These are phyloP conservation scores for Otus sunia DNA, from an alignment of 2,113 vertebrate species.

Conservation along the genomic window DNA sequence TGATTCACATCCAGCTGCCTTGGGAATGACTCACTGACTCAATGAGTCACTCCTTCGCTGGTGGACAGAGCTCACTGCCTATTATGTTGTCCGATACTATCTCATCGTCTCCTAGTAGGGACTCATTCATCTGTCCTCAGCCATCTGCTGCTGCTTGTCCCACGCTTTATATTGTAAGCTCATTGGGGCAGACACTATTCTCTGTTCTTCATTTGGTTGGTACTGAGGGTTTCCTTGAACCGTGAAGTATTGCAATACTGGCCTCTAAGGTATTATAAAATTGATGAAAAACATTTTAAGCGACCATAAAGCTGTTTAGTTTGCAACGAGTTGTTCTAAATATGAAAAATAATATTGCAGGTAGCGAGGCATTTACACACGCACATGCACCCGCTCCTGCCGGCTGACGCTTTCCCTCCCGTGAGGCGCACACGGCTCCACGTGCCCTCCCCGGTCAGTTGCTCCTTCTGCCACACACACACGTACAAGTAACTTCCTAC, in stretches of 20 bases:
- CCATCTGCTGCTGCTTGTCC: constrained; percentile 33
- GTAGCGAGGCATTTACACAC: not conserved
- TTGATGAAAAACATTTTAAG: not conserved
- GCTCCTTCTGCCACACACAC: not conserved
- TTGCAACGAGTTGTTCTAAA: not conserved
- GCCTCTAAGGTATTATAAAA: no score
- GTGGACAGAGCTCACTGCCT: constrained; percentile 18
- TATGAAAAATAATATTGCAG: no score
- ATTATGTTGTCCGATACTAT: not conserved
- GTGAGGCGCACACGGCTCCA: fast-evolving
- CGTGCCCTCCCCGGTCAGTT: not conserved
- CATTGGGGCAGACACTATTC: not conserved
- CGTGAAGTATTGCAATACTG: not conserved
- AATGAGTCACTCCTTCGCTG: constrained; percentile 17
- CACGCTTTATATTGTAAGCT: not conserved
- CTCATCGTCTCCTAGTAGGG: constrained; percentile 22
- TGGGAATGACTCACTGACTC: constrained; percentile 23
- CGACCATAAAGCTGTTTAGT: not conserved
- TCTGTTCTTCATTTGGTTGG: not conserved
- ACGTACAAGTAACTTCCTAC: not conserved
- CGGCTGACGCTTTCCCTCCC: not conserved
- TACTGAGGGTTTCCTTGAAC: not conserved
- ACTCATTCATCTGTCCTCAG: not conserved
- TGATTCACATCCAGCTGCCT: constrained; percentile 59
- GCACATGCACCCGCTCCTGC: no score